phyloP scores from a whole-genome alignment of 2,113 vertebrate species.

The Microtus ochrogaster region DNA sequence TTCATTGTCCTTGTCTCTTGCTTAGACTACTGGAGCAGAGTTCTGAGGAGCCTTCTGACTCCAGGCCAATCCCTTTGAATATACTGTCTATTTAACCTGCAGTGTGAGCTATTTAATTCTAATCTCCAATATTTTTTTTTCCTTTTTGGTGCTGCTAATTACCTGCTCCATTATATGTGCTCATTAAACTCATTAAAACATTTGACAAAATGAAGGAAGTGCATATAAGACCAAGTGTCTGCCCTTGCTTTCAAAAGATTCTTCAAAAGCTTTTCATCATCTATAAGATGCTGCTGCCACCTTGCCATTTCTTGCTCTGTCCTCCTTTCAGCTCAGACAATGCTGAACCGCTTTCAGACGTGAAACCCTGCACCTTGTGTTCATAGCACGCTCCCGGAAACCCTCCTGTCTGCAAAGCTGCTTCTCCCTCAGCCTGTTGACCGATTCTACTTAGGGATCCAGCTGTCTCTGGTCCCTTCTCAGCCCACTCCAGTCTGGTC shows the following conservation, averaged over 20 bases:
- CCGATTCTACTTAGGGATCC: neutral
- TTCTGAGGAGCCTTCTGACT: neutral
- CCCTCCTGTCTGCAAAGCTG: neutral
- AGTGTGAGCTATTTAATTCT: neutral
- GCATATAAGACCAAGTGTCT: neutral
- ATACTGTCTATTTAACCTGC: neutral
- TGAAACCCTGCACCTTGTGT: neutral
- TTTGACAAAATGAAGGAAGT: neutral
- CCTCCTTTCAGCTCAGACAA: neutral
- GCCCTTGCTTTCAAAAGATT: neutral
- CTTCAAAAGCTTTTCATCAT: neutral
- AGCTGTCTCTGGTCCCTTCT: neutral
- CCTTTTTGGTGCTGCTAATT: neutral
- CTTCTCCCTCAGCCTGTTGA: neutral
- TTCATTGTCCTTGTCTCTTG: neutral
- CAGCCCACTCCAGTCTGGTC: neutral
- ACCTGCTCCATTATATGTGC: neutral
- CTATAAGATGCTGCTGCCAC: neutral
- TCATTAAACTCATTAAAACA: conserved; percentile 15
- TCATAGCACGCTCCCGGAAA: neutral
- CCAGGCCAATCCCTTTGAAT: neutral
- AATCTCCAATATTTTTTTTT: neutral
- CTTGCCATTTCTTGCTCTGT: neutral
- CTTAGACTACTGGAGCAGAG: neutral
- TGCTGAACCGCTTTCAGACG: neutral